A percentile compares a stretch with the other conserved stretches of the same genome.
Evolutionary conservation across 2,888 invertebrate species (phyloP).

Genomic region (Drosophila paramelanica): DNA sequence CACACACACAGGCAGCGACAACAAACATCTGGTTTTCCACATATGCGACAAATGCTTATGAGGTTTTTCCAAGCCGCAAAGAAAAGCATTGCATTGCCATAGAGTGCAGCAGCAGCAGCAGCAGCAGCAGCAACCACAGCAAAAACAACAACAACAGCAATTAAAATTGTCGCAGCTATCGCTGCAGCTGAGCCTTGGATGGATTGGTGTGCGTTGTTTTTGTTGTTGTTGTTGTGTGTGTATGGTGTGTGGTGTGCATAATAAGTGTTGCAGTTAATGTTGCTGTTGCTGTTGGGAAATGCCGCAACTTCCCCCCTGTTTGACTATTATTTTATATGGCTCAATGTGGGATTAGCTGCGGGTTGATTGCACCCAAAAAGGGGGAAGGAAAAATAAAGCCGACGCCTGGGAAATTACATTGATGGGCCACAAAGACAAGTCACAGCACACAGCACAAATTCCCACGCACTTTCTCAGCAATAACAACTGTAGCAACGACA

Average conservation of each 20-base stretch:
- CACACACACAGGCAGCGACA: conserved; percentile 43
- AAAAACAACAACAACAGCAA: conserved; percentile 54
- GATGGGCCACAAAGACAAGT: conserved; percentile 43
- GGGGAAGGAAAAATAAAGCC: conserved; percentile 13
- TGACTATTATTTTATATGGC: conserved; percentile 46
- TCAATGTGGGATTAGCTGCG: conserved; percentile 63
- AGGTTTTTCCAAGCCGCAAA: conserved; percentile 58
- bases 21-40: conserved; percentile 71
- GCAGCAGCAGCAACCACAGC: conserved; percentile 25
- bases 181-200: conserved; percentile 56
- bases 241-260: conserved; percentile 25
- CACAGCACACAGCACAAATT: conserved; percentile 37
- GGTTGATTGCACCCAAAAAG: conserved; percentile 6
- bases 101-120: conserved; percentile 26
- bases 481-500: conserved; percentile 12
- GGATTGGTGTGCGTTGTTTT: conserved; percentile 39
- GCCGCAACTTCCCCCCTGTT: conserved; percentile 15
- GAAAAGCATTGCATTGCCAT: conserved; percentile 43
- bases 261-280: conserved; percentile 15
- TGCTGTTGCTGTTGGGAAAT: conserved; percentile 27
- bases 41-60: conserved; percentile 66
- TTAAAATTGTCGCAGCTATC: conserved; percentile 71
- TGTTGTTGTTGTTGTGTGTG: conserved; percentile 10
- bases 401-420: conserved; percentile 73
- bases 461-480: conserved; percentile 61